A percentile compares a stretch with the other conserved stretches of the same genome.
Conservation (phyloP, 2,888 invertebrate genomes). For the Luperina nickerlii region DNA sequence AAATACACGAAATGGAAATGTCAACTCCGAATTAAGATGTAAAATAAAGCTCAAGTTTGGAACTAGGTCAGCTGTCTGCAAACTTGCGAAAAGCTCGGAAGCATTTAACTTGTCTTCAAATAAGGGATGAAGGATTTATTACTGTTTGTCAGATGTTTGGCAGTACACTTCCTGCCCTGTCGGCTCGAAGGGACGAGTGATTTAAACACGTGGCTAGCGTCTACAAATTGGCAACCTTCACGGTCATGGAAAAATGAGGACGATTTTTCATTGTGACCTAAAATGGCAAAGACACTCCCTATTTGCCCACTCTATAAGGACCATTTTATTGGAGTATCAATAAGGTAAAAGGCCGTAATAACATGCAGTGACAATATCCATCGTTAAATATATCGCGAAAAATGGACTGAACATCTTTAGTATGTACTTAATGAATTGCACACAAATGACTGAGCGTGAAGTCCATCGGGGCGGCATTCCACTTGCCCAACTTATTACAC, state of each 20-base stretch:
- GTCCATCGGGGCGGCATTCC: slow-evolving; percentile 47
- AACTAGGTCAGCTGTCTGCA: slow-evolving; percentile 45
- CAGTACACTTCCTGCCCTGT: slow-evolving; percentile 59
- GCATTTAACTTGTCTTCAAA: slow-evolving; percentile 36
- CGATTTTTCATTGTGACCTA: slow-evolving; percentile 67
- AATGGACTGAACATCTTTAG: slow-evolving; percentile 39
- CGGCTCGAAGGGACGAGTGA: slow-evolving; percentile 59
- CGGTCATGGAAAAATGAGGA: slow-evolving; percentile 65
- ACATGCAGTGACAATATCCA: slow-evolving; percentile 57
- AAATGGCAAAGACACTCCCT: slow-evolving; percentile 63
- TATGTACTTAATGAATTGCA: slow-evolving; percentile 43
- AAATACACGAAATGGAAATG: slow-evolving; percentile 41
- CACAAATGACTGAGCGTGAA: slow-evolving; percentile 34
- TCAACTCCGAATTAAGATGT: slow-evolving; percentile 33
- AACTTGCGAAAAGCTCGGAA: slow-evolving; percentile 23
- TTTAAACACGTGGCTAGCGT: slow-evolving; percentile 66
- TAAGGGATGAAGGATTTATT: slow-evolving; percentile 54
- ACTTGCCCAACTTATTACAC: slow-evolving; percentile 54
- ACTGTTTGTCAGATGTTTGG: slow-evolving; percentile 53
- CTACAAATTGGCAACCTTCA: slow-evolving; percentile 71
- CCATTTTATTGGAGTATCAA: slow-evolving; percentile 61
- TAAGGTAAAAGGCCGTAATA: slow-evolving; percentile 52
- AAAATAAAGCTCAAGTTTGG: slow-evolving; percentile 28
- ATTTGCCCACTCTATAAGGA: slow-evolving; percentile 56
- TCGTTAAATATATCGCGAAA: slow-evolving; percentile 45